These are phyloP conservation scores for Pelodytes ibericus DNA, from an alignment of 2,797 vertebrate species.

Conservation along the genomic window DNA sequence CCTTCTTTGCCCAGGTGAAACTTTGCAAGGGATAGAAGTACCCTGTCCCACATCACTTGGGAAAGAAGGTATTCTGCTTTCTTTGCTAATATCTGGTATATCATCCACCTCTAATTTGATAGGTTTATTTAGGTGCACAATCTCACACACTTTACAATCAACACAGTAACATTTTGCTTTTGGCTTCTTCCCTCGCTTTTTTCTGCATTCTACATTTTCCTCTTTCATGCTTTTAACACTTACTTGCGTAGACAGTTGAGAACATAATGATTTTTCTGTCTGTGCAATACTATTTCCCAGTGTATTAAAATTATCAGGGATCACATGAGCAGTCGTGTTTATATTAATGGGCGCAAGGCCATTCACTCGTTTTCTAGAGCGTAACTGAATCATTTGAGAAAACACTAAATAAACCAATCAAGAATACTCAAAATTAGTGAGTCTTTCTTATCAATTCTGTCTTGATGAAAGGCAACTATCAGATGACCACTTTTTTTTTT, in stretches of 20 bases:
- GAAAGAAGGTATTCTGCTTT: neutral
- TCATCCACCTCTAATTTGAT: no score
- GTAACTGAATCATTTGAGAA: conserved; percentile 20
- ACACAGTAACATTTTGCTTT: neutral
- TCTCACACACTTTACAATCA: neutral
- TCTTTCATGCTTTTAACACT: neutral
- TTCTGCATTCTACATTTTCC: neutral
- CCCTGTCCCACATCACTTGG: neutral
- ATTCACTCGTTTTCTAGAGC: conserved; percentile 5
- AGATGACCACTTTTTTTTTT: no score
- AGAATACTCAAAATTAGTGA: no score
- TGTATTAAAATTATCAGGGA: neutral
- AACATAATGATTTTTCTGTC: neutral
- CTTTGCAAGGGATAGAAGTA: neutral
- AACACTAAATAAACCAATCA: neutral
- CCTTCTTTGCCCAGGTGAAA: neutral
- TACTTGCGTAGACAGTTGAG: neutral
- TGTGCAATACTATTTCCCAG: neutral
- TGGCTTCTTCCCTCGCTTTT: conserved; percentile 11
- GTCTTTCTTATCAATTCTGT: no score
- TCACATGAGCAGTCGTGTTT: neutral
- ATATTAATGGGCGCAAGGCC: neutral
- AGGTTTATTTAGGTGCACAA: neutral
- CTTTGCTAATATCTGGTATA: no score
- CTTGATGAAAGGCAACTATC: no score